Conservation (phyloP, 1,140 invertebrate genomes). For the Hycleus cichorii region DNA sequence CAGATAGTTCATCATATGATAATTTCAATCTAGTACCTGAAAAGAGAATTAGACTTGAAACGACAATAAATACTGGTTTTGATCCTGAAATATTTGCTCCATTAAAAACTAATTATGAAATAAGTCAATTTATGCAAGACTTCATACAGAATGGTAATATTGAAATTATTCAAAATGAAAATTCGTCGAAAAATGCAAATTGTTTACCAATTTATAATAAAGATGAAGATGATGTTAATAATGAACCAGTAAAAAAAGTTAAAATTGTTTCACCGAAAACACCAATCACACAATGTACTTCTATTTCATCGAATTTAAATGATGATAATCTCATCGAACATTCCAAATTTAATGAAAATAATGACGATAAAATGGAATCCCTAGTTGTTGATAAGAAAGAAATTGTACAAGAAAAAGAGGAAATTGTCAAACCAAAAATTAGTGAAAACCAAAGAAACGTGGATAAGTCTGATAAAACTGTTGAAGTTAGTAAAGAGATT, state of each 20-base stretch:
- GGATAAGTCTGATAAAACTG: too few species aligned
- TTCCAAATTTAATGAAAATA: too few species aligned
- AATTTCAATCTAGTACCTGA: background rate
- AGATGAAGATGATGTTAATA: background rate
- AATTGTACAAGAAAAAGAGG: too few species aligned
- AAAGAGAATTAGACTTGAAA: background rate
- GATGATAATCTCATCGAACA: too few species aligned
- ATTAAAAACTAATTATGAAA: constrained; percentile 3
- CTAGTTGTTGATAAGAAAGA: too few species aligned
- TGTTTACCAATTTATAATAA: constrained; percentile 1
- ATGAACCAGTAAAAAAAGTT: background rate
- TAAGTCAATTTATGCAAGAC: background rate
- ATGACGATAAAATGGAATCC: too few species aligned
- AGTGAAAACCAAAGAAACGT: too few species aligned
- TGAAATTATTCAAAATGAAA: constrained; percentile 1
- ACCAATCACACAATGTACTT: background rate
- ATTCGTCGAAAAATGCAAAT: constrained; percentile 6
- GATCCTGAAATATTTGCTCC: background rate
- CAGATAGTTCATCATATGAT: too few species aligned
- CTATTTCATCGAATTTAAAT: too few species aligned
- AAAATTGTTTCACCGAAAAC: background rate
- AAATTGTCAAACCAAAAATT: too few species aligned
- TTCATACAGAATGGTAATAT: background rate
- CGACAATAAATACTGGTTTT: background rate
- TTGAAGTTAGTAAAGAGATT: too few species aligned